Conservation (phyloP, 2,113 vertebrate species). For the Pterocles gutturalis region DNA sequence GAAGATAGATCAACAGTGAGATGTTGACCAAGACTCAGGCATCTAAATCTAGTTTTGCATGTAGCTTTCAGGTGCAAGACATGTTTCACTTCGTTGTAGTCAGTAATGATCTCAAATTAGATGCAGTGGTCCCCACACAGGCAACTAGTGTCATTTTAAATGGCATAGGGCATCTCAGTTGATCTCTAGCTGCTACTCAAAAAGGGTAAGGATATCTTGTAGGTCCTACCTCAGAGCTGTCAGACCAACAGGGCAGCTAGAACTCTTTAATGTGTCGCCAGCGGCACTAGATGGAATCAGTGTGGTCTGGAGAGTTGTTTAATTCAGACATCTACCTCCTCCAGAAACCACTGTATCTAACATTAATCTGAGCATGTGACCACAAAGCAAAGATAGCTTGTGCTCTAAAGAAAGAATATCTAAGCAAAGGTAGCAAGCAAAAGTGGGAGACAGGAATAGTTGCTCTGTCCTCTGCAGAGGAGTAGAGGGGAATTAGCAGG, state of each 20-base stretch:
- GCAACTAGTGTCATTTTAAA: neutral
- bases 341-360: neutral
- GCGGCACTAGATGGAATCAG: neutral
- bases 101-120: neutral
- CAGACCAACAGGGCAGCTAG: neutral
- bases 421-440: neutral
- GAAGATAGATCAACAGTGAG: neutral
- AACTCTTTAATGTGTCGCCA: neutral
- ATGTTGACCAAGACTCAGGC: neutral
- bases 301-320: neutral
- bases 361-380: neutral
- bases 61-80: neutral
- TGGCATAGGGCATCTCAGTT: neutral
- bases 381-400: neutral
- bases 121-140: neutral
- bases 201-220: neutral
- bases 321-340: neutral
- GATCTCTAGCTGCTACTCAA: neutral
- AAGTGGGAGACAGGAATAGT: neutral
- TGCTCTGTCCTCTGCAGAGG: neutral
- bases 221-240: neutral
- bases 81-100: neutral
- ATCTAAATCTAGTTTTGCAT: neutral
- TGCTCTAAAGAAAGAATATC: neutral
- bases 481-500: neutral